Evolutionary conservation across 2,797 vertebrate species (phyloP).

Genomic region (Helicolenus hilgendorfi): DNA sequence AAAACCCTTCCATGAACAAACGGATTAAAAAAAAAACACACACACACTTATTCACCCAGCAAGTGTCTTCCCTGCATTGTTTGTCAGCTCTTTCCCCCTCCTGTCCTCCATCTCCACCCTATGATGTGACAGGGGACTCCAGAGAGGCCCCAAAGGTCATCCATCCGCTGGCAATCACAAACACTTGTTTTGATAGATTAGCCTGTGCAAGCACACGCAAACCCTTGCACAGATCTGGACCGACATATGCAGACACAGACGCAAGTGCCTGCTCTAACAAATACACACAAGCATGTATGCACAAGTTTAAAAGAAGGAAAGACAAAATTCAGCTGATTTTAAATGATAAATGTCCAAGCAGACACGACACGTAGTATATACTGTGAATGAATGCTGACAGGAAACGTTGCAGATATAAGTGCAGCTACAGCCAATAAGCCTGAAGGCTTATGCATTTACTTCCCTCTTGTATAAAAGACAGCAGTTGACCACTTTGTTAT

Average conservation of each 20-base stretch:
- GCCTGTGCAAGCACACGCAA: slow-evolving; percentile 48
- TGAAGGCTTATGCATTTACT: neutral
- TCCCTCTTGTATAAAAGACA: neutral
- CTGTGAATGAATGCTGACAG: slow-evolving; percentile 16
- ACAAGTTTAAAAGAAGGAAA: neutral
- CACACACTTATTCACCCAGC: slow-evolving; percentile 39
- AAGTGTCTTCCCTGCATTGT: slow-evolving; percentile 53
- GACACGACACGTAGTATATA: neutral
- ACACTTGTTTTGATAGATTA: slow-evolving; percentile 86
- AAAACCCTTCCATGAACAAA: slow-evolving; percentile 56
- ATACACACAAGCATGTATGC: neutral
- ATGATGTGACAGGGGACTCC: slow-evolving; percentile 68
- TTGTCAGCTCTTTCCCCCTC: slow-evolving; percentile 60
- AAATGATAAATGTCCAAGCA: neutral
- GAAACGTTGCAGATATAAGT: neutral
- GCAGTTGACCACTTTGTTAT: neutral
- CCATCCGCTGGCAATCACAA: slow-evolving; percentile 78
- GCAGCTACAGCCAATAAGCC: neutral
- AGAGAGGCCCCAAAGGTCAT: slow-evolving; percentile 79
- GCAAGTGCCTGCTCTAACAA: neutral
- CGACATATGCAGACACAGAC: slow-evolving; percentile 23
- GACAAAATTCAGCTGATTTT: neutral
- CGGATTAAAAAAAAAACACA: slow-evolving; percentile 25
- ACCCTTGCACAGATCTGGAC: neutral
- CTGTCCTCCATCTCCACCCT: slow-evolving; percentile 56